These are phyloP conservation scores for Euphysa ruthae DNA, from an alignment of 30 jellyfish, hydroid and myxozoan genomes.

Conservation along the genomic window DNA sequence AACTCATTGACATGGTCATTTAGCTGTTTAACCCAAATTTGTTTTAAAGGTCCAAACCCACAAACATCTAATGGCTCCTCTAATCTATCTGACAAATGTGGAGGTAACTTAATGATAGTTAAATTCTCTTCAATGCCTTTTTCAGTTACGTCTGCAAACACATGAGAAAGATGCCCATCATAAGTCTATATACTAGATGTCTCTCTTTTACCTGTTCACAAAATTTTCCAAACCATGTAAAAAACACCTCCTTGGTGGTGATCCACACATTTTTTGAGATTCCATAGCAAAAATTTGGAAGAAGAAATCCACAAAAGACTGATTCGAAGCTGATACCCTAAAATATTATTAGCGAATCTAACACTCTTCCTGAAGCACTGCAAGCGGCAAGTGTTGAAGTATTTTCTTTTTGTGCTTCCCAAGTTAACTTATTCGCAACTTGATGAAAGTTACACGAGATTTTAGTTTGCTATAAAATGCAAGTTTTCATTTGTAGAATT, in stretches of 20 bases:
- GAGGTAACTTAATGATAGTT: slow-evolving; percentile 30
- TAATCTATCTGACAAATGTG: slow-evolving; percentile 10
- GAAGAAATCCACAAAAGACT: slow-evolving; percentile 8
- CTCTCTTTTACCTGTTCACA: slow-evolving; percentile 8
- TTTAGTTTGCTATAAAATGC: too few relatives aligned
- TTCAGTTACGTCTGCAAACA: slow-evolving; percentile 12
- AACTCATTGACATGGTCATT: background rate
- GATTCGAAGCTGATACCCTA: slow-evolving; percentile 23
- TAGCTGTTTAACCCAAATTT: slow-evolving; percentile 7
- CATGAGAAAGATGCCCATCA: slow-evolving; percentile 56
- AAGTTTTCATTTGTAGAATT: too few relatives aligned
- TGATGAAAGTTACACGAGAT: too few relatives aligned
- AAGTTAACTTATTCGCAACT: slow-evolving; percentile 9
- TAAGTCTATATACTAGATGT: slow-evolving; percentile 20
- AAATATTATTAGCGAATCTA: slow-evolving; percentile 5
- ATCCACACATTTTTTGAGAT: slow-evolving; percentile 34
- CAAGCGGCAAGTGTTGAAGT: slow-evolving; percentile 22
- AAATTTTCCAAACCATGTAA: slow-evolving; percentile 28
- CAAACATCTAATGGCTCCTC: slow-evolving; percentile 27
- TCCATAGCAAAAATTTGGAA: slow-evolving; percentile 24
- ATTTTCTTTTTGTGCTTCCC: slow-evolving; percentile 33
- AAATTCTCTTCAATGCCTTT: slow-evolving; percentile 13
- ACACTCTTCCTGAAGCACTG: slow-evolving; percentile 43
- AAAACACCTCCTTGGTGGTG: slow-evolving; percentile 14
- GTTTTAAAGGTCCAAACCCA: slow-evolving; percentile 24